Evolutionary conservation across 1,140 invertebrate genomes (phyloP), one percentile per base, ranked within the genome.

Genomic region (Rhopalosiphum padi): DNA sequence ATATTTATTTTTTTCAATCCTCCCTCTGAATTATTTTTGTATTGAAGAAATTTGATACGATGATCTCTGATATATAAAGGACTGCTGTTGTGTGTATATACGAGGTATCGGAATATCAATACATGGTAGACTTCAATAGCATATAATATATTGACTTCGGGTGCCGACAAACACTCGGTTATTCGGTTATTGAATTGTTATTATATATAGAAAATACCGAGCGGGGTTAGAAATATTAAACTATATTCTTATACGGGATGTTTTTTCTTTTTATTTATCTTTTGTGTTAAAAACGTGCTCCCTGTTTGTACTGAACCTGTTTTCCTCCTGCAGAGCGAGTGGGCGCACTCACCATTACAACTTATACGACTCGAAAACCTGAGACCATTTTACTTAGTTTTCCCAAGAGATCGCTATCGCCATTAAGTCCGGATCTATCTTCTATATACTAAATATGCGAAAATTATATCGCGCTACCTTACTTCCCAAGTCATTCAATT

Each of bases 401-500:
- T 93, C 91, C 91, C 91, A 93, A 93, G 91, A 86, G 91, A 93
- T 93, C 48, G 82, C 15, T 93, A 93, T 93, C 91, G 2, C 25
- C 41, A 18, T 60, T 30, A 92, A 53, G 48, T 53, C 82, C 82
- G 48, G 82, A 55, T 86, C 82, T 37, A 37, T 48, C 68, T 92
- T 85, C n/a, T 35, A n/a, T 11, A 53, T 18, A 48, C 30, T 87
- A 37, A 77, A 89, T 91, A 82, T 37, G 90, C 90, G 68, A 83
- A 91, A 83, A 83, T 48, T 83, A 83, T 48, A 91, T 35, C 43
- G 37, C 30, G 77, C 48, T 83, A 93, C 82, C 77, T 85, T 53
- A 86, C 82, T 93, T 93, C 91, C 82, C 91, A 53, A 93, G 91
- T 93, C 91, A 23, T 93, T 93, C 91, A 93, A 93, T 93, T 93